These are phyloP conservation scores for Ochotona curzoniae DNA, from an alignment of 2,113 vertebrate genomes.

Conservation along the genomic window DNA sequence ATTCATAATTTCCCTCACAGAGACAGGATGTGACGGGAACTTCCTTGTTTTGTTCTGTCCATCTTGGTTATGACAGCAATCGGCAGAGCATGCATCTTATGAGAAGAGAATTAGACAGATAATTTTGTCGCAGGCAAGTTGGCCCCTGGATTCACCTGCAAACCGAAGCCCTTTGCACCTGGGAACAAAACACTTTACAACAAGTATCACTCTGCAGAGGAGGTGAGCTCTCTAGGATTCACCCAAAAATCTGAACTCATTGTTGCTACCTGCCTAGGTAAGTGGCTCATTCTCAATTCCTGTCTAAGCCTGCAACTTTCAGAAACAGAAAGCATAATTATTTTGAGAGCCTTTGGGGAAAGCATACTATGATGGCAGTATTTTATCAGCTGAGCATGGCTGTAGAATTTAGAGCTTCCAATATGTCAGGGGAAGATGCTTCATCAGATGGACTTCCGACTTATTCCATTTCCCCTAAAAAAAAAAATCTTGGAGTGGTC, in stretches of 20 bases:
- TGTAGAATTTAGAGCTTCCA: not conserved
- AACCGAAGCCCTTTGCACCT: not conserved
- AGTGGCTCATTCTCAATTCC: not conserved
- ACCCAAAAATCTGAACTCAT: not conserved
- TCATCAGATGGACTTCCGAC: not conserved
- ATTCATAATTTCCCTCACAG: not conserved
- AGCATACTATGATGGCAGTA: not conserved
- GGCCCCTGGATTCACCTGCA: not conserved
- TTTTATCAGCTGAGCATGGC: not conserved
- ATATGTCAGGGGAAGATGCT: not conserved
- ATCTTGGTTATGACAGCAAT: constrained; percentile 65
- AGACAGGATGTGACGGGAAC: constrained; percentile 70
- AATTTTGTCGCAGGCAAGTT: not conserved
- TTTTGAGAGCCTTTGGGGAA: no score
- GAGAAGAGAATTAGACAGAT: not conserved
- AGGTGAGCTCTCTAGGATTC: not conserved
- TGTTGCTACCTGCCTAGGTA: constrained; percentile 63
- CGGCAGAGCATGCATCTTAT: not conserved
- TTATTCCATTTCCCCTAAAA: not conserved
- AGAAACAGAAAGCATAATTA: not conserved
- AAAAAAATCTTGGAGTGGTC: not conserved
- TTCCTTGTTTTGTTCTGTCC: constrained; percentile 80
- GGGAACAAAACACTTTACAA: not conserved
- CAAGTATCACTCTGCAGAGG: not conserved
- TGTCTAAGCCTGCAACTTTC: not conserved